phyloP scores from a whole-genome alignment of 2,797 vertebrate genomes.

The Aplochiton taeniatus region DNA sequence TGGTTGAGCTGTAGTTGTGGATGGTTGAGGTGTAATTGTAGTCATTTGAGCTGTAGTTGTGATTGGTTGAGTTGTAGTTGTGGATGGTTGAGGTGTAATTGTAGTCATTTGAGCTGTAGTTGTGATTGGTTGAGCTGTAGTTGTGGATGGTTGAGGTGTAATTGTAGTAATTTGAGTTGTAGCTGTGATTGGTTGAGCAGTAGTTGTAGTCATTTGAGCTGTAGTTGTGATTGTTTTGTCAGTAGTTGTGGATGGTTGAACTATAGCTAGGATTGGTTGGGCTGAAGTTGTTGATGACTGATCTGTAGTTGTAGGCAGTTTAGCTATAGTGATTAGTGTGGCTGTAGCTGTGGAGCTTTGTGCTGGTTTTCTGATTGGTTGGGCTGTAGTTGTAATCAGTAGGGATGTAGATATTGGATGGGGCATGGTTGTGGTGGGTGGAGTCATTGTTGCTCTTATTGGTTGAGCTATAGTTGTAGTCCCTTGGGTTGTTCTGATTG shows the following conservation, averaged over 20 bases:
- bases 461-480: background rate
- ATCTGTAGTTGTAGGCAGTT: background rate
- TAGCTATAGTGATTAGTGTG: background rate
- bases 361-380: background rate
- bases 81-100: background rate
- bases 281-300: background rate
- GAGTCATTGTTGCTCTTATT: too few species aligned
- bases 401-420: constrained; percentile 7
- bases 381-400: constrained; percentile 2
- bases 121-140: background rate
- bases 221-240: background rate
- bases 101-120: background rate
- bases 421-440: too few species aligned
- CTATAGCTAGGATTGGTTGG: background rate
- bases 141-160: background rate
- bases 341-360: background rate
- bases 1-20: constrained; percentile 2
- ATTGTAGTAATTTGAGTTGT: background rate
- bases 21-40: background rate
- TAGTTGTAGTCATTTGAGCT: background rate
- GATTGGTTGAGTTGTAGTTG: background rate
- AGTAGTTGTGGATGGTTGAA: background rate
- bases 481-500: background rate
- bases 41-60: background rate
- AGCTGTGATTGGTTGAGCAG: background rate